Base-by-base conservation (phyloP, 2,113 vertebrate genomes). In the Madoqua kirkii region DNA sequence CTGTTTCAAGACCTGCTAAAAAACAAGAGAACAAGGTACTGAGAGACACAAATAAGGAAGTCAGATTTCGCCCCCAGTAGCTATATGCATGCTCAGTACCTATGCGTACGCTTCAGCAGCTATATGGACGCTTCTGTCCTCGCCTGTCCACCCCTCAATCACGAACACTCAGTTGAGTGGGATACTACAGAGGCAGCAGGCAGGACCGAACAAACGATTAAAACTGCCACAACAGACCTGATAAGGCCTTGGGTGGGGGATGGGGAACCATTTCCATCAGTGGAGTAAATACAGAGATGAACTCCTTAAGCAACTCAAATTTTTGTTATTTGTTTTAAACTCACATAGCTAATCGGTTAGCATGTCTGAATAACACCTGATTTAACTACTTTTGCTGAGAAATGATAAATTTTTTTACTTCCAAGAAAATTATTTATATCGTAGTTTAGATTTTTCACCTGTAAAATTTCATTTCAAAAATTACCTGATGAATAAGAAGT, bases 401-500 rank as follows among this genome's bases (percentile, higher is more conserved):
- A 97, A 27, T 19, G 67, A 93, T 54, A 36, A 27, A 76, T 33
- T 87, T 45, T 92, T 17, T 90, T 43, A 87, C 15, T 52, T 54
- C 7, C 1, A n/a, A 60, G 9, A 25, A 84, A 57, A 71, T 17
- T 74, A 54, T 93, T 48, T 11, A 83, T 93, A 95, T 54, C 11
- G 96, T 55, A 97, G 50, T 87, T 93, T 10, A 87, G 29, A 7
- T 17, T 97, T 96, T 98, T 92, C 11, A 88, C 2, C 6, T 94
- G 17, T 3, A 31, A n/a, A 87, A n/a, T 57, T 62, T 92, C 0
- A 97, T 98, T 97, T 94, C 27, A 98, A 93, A n/a, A 50, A 85
- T 31, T 87, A 89, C 19, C 93, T 19, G 29, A 91, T 36, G 17
- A 98, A 43, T 91, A 78, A 95, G 15, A 93, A 84, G 95, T 17